Evolutionary conservation across 1,140 invertebrate genomes (phyloP), one percentile per base, ranked within the genome.

Genomic region (Drosophila kanapiae): DNA sequence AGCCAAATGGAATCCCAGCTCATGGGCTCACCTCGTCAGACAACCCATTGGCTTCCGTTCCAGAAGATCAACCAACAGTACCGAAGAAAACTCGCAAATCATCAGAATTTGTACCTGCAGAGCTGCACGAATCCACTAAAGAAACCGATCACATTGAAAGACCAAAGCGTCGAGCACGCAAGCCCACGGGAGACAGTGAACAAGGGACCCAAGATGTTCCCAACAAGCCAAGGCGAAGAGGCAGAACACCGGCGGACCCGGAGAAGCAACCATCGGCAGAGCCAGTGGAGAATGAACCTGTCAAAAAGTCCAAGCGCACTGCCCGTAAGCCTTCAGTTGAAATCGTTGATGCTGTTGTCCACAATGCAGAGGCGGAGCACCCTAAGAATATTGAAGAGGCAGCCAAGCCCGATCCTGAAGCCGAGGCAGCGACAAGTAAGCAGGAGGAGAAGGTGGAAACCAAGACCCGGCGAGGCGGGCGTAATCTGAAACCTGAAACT

Each of bases 161-260:
- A 31, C 65, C 62, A 0, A 85, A 56, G n/a, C 62, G 65, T 35
- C 53, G 69, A 1, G 67, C 29, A 14, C 70, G 63, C 18, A 78
- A 79, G 16, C 35, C 51, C 7, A 70, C 80, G 5, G 27, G 49
- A 2, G 58, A 62, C 18, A 33, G 47, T 8, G 57, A 68, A 8
- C 33, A 63, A 4, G 23, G 14, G 2, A 23, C 10, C 1, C 31
- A 37, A 10, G 62, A 74, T 8, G 11, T 27, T 2, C 2, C 31
- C 1, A 43, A 37, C 1, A 53, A 35, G 6, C 40, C 74, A 11
- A 77, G 14, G 14, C 61, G 72, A 11, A 51, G 72, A 23, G 72
- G 53, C 14, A 76, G 13, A 54, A 56, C 69, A 14, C 54, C 72
- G 40, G 40, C 54, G 4, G 72, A 47, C 1, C 1, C 10, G n/a